Percentiles rank a stretch among this genome's conserved stretches.
Evolutionary conservation across 2,888 invertebrate genomes (phyloP).

Genomic region (Lycaena phlaeas): DNA sequence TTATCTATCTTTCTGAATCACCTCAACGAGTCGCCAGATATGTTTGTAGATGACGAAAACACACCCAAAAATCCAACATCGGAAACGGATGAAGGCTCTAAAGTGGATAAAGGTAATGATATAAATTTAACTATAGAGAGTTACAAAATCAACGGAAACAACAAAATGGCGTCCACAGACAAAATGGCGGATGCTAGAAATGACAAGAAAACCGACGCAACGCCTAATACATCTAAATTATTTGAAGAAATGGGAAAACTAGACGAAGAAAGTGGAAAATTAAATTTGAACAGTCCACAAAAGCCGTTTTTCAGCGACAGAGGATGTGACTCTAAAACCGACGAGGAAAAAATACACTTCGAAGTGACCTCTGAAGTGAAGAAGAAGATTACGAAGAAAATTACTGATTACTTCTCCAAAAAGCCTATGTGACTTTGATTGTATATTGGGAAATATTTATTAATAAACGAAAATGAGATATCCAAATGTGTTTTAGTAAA

Average conservation of each 20-base stretch:
- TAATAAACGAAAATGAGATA: conserved; percentile 4
- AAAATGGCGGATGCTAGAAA: background rate
- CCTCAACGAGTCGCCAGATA: conserved; percentile 35
- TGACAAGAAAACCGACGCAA: background rate
- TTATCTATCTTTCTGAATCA: conserved; percentile 13
- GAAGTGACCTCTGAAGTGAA: conserved; percentile 37
- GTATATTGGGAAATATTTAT: background rate
- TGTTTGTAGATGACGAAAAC: conserved; percentile 43
- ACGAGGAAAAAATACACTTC: conserved; percentile 19
- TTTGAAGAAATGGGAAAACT: conserved; percentile 40
- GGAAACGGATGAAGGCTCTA: conserved; percentile 10
- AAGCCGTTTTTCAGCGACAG: conserved; percentile 24
- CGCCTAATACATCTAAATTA: conserved; percentile 17
- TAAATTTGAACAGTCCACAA: conserved; percentile 31
- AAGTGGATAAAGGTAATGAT: conserved; percentile 2
- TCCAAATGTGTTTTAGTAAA: conserved; percentile 9
- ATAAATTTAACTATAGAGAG: background rate
- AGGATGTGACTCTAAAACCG: conserved; percentile 1
- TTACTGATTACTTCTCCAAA: conserved; percentile 58
- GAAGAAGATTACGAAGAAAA: conserved; percentile 46
- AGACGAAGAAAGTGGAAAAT: conserved; percentile 33
- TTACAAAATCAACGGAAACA: background rate
- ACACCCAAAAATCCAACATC: conserved; percentile 22
- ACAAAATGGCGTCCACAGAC: background rate
- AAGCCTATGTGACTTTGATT: conserved; percentile 31